These are phyloP conservation scores for Pammene aurita DNA, from an alignment of 2,888 invertebrate genomes.

Conservation along the genomic window DNA sequence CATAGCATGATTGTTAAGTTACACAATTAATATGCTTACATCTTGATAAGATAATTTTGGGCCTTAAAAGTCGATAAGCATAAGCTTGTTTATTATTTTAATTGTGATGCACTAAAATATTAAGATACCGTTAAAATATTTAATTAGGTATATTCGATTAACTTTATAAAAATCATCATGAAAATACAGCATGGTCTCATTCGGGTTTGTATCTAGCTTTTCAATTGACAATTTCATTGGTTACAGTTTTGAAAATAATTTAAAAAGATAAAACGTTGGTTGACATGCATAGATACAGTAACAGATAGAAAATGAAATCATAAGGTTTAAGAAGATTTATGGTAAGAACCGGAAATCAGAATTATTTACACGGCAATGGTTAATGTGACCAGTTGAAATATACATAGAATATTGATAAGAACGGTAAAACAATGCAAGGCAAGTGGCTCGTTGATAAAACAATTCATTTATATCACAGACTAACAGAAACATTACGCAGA, in stretches of 20 bases:
- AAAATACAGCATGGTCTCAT: slow-evolving; percentile 29
- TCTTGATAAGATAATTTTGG: slow-evolving; percentile 2
- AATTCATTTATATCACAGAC: slow-evolving; percentile 78
- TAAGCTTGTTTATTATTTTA: slow-evolving; percentile 31
- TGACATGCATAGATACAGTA: neutral
- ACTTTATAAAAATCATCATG: slow-evolving; percentile 31
- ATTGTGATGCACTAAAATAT: slow-evolving; percentile 34
- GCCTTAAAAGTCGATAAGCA: slow-evolving; percentile 15
- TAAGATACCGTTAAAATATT: slow-evolving; percentile 19
- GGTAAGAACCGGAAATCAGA: slow-evolving; percentile 14
- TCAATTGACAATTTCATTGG: slow-evolving; percentile 34
- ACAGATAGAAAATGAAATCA: neutral
- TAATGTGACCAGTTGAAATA: slow-evolving; percentile 8
- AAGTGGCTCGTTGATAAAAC: slow-evolving; percentile 68
- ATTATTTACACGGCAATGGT: slow-evolving; percentile 17
- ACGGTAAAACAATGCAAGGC: slow-evolving; percentile 56
- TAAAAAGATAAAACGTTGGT: neutral
- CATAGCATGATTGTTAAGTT: slow-evolving; percentile 16
- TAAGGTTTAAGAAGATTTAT: slow-evolving; percentile 14
- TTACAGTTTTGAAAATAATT: neutral
- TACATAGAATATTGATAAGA: slow-evolving; percentile 5
- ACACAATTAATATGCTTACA: slow-evolving; percentile 12
- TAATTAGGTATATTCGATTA: slow-evolving; percentile 24
- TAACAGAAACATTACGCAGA: slow-evolving; percentile 71
- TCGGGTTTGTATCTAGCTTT: slow-evolving; percentile 16